Evolutionary conservation across 2,113 vertebrate species (phyloP).

Genomic region (Cervus canadensis): DNA sequence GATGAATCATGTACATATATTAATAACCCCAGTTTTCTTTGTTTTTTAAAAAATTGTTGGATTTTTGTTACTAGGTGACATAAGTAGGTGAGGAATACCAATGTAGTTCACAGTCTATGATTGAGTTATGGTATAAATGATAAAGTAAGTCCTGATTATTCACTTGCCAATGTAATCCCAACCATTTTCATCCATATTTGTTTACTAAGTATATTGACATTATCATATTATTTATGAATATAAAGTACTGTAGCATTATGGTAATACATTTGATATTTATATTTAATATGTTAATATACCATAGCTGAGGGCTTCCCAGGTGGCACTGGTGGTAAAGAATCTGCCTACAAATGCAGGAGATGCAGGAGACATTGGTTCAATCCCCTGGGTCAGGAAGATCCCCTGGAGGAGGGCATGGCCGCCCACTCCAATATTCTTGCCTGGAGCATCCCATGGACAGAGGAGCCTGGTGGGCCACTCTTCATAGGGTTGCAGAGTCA

Average conservation of each 20-base stretch:
- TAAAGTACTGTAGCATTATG: not conserved
- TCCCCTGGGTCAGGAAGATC: not conserved
- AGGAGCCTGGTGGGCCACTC: not conserved
- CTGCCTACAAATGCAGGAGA: not conserved
- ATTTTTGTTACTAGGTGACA: slow-evolving; percentile 2
- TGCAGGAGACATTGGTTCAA: not conserved
- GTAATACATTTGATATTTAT: not conserved
- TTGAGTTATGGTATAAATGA: not conserved
- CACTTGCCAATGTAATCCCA: not conserved
- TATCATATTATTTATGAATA: not conserved
- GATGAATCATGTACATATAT: not conserved
- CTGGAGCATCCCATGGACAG: not conserved
- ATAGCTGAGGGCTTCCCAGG: not conserved
- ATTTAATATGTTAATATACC: not conserved
- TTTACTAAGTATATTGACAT: not conserved
- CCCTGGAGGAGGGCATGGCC: not conserved
- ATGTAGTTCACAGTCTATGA: not conserved
- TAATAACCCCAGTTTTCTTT: not conserved
- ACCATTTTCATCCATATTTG: not conserved
- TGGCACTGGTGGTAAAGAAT: not conserved
- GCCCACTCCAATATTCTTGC: not conserved
- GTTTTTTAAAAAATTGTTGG: not conserved
- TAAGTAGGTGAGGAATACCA: not conserved
- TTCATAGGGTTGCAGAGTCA: not conserved
- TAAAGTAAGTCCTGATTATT: not conserved